phyloP scores from a whole-genome alignment of 2,113 vertebrate genomes.

The Argyrosomus japonicus region DNA sequence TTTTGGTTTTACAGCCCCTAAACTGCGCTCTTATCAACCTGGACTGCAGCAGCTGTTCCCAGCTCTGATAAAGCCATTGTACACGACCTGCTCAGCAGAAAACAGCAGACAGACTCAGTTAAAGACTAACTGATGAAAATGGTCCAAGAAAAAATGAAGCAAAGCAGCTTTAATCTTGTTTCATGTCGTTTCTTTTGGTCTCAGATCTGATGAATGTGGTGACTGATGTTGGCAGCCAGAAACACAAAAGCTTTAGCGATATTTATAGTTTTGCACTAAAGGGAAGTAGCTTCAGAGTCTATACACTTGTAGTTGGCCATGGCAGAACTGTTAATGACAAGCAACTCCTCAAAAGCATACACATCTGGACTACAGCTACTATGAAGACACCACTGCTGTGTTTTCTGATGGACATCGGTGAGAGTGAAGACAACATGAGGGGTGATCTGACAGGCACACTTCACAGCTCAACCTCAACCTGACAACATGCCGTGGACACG shows the following conservation, averaged over 20 bases:
- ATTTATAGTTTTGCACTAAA: background rate
- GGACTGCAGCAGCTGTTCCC: no score
- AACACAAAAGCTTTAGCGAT: no score
- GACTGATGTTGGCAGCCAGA: background rate
- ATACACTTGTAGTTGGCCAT: background rate
- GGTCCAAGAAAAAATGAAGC: background rate
- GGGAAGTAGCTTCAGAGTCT: background rate
- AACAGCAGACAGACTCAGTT: background rate
- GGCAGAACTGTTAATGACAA: background rate
- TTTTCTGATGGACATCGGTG: background rate
- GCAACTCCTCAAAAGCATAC: background rate
- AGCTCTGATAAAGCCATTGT: background rate
- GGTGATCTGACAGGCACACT: constrained; percentile 3
- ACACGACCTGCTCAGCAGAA: background rate
- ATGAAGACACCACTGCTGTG: background rate
- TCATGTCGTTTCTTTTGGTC: background rate
- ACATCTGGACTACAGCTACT: background rate
- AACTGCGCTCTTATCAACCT: background rate
- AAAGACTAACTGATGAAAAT: background rate
- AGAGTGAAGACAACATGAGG: background rate
- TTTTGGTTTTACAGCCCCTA: background rate
- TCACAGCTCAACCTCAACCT: constrained; percentile 35
- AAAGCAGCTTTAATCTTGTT: background rate
- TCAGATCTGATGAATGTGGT: no score
- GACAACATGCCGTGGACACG: constrained; percentile 13